Evolutionary conservation across 2,888 invertebrate species (phyloP).

Genomic region (Stenolophus ochropezus): DNA sequence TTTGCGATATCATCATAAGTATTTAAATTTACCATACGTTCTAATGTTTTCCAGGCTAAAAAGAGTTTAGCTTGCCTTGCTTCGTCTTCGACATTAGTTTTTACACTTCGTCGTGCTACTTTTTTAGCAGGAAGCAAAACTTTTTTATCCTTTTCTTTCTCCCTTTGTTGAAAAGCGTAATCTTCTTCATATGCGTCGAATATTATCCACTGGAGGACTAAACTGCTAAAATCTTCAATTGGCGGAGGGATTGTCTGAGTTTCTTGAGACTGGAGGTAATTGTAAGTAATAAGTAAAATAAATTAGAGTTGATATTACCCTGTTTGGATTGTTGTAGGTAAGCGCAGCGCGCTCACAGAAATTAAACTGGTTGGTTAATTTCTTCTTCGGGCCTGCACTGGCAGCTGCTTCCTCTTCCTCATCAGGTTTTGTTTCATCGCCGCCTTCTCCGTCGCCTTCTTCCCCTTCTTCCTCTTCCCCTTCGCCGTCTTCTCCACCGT

Average conservation of each 20-base stretch:
- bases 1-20: constrained; percentile 92
- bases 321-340: constrained; percentile 83
- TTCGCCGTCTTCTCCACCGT: constrained; percentile 66
- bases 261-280: constrained; percentile 71
- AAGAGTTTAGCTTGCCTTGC: constrained; percentile 74
- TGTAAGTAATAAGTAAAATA: constrained; percentile 23
- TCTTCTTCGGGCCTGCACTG: constrained; percentile 77
- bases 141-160: constrained; percentile 81
- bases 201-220: constrained; percentile 92
- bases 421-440: too few species aligned
- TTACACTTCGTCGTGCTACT: constrained; percentile 70
- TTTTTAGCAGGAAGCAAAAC: constrained; percentile 70
- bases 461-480: constrained; percentile 65
- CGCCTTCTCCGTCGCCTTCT: constrained; percentile 64
- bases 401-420: constrained; percentile 68
- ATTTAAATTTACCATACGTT: constrained; percentile 96
- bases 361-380: constrained; percentile 95
- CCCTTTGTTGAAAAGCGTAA: constrained; percentile 82
- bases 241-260: constrained; percentile 95
- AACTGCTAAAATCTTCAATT: constrained; percentile 82
- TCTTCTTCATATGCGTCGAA: constrained; percentile 92
- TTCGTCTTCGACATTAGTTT: constrained; percentile 74
- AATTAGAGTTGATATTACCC: constrained; percentile 74
- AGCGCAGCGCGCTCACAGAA: constrained; percentile 94
- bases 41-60: constrained; percentile 88